phyloP scores from a whole-genome alignment of 2,797 vertebrate species.

The Sternarchorhynchus goeldii region DNA sequence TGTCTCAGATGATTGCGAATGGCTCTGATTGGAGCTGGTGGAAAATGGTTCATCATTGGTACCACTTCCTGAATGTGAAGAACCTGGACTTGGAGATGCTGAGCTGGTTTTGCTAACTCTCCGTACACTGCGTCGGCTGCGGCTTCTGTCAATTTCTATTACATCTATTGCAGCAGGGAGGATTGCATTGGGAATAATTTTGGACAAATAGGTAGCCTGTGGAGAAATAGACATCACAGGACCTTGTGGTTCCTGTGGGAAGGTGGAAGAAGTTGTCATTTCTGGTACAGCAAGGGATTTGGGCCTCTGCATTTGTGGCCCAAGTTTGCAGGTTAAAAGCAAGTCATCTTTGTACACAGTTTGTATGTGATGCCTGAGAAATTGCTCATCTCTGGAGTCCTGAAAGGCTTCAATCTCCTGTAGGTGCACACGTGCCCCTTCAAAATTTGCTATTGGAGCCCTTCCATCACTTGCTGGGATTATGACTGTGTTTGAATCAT shows the following conservation, averaged over 20 bases:
- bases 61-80: constrained; percentile 76
- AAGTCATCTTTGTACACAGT: constrained; percentile 81
- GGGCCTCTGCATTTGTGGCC: constrained; percentile 75
- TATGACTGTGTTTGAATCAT: constrained; percentile 62
- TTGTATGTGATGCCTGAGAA: constrained; percentile 80
- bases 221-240: constrained; percentile 98
- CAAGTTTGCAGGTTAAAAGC: constrained; percentile 70
- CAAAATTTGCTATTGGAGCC: constrained; percentile 59
- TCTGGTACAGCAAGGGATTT: constrained; percentile 92
- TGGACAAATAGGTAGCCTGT: constrained; percentile 96
- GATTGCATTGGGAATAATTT: constrained; percentile 95
- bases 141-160: constrained; percentile 85
- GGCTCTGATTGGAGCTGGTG: constrained; percentile 84
- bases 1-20: constrained; percentile 89
- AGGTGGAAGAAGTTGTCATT: constrained; percentile 78
- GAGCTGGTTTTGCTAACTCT: constrained; percentile 82
- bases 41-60: constrained; percentile 71
- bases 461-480: constrained; percentile 85
- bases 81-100: constrained; percentile 81
- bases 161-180: constrained; percentile 90
- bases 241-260: constrained; percentile 78
- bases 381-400: constrained; percentile 71
- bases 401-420: constrained; percentile 79
- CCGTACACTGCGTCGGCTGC: constrained; percentile 78
- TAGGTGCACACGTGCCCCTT: constrained; percentile 82